Evolutionary conservation across 2,888 invertebrate species (phyloP), one percentile per base, ranked within the genome.

Genomic region (Argyresthia goedartella): DNA sequence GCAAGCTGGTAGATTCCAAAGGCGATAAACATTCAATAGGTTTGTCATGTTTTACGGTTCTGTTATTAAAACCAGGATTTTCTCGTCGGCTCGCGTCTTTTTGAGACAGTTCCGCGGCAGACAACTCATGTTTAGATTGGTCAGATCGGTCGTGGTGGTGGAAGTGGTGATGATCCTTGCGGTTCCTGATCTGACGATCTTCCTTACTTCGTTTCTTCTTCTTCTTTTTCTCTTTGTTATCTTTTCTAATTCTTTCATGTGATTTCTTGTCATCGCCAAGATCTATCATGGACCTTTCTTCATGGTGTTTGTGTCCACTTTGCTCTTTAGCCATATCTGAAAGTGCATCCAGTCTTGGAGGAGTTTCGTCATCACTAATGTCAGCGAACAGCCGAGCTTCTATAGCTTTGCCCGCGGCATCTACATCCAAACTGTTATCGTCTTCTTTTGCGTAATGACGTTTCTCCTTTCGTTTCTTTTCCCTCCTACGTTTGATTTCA

Each of bases 161-260:
- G 66, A 91, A 90, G 66, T 92, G 91, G 62, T 91, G 90, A 64
- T 91, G 90, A 56, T 91, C 89, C 66, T 89, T 89, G 41, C 92
- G 89, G 64, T 88, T 90, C n/a, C n/a, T n/a, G n/a, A n/a, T n/a
- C 58, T 91, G 90, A 57, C 91, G 89, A 56, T 94, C 94, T 63
- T 95, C 95, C 69, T 92, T 93, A 52, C 91, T 93, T 67, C 92
- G 93, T 72, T 95, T 95, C 62, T 94, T 91, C 72, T 95, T 95
- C 78, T 95, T 95, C 75, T 93, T 94, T 76, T 92, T 94, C 61
- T 94, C 94, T 67, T 92, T 93, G 51, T 85, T 84, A 58, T 93
- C 90, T 58, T 74, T 89, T 85, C 62, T 88, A 67, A 60, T 81
- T 88, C 64, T 88, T 66, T 62, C 74, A 67, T 1, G 67, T 63